These are phyloP conservation scores for Leptodirus hochenwartii DNA, from an alignment of 2,888 invertebrate genomes.

Conservation along the genomic window DNA sequence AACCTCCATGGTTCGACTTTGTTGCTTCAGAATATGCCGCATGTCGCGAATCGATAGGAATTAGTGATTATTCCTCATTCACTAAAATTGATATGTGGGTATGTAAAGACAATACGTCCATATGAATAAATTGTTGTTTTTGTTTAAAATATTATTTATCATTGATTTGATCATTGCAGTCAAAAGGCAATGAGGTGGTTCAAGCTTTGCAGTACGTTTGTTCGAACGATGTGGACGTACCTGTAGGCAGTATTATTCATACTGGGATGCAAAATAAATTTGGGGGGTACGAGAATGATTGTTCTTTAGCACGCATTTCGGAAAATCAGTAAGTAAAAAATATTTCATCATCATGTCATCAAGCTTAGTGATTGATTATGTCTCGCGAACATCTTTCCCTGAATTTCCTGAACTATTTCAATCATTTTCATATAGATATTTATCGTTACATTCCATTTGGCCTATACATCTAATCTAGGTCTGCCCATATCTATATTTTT, in stretches of 20 bases:
- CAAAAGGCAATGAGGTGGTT: conserved; percentile 74
- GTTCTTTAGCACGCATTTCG: conserved; percentile 76
- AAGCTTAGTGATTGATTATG: no score
- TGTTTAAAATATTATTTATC: conserved; percentile 1
- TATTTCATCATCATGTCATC: no score
- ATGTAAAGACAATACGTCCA: no score
- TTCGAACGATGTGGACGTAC: conserved; percentile 90
- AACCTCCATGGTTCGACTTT: conserved; percentile 83
- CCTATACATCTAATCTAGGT: no score
- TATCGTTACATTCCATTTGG: no score
- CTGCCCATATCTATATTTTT: no score
- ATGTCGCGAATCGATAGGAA: conserved; percentile 79
- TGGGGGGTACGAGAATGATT: conserved; percentile 97
- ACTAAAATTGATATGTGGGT: conserved; percentile 92
- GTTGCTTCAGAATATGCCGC: conserved; percentile 83
- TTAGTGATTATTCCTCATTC: conserved; percentile 94
- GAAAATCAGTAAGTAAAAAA: conserved; percentile 60
- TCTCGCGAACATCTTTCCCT: no score
- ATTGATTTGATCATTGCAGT: conserved; percentile 31
- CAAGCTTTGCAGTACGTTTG: conserved; percentile 82
- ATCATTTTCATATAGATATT: background rate
- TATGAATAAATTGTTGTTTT: background rate
- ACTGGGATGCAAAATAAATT: conserved; percentile 93
- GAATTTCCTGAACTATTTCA: background rate
- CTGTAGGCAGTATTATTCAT: conserved; percentile 84